Percentiles rank a stretch among this genome's conserved stretches.
Evolutionary conservation across 2,888 invertebrate genomes (phyloP).

Genomic region (Anaspis maculata): DNA sequence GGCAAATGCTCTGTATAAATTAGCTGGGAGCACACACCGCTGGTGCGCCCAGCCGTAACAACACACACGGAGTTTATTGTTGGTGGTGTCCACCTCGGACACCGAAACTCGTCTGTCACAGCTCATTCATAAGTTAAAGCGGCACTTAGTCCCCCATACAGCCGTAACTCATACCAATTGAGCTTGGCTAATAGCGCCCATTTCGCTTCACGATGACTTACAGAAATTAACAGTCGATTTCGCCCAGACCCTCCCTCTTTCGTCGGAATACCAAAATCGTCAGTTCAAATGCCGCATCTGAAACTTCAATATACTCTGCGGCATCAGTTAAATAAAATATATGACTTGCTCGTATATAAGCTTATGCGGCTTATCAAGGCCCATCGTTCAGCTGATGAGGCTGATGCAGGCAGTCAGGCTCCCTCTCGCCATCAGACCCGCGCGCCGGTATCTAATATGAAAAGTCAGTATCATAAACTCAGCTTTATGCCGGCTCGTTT

Average conservation of each 20-base stretch:
- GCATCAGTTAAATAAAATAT: conserved; percentile 13
- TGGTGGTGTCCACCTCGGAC: too few species aligned
- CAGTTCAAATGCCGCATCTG: not conserved
- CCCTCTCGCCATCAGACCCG: conserved; percentile 4
- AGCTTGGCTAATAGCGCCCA: conserved; percentile 7
- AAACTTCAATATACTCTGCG: conserved; percentile 7
- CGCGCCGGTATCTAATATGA: conserved; percentile 17
- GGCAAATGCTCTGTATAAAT: too few species aligned
- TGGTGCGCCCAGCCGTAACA: too few species aligned
- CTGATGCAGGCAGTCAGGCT: conserved; percentile 7
- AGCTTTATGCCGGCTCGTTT: conserved; percentile 25
- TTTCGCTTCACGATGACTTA: conserved; percentile 2
- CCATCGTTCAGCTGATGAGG: conserved; percentile 18
- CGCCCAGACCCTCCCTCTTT: not conserved
- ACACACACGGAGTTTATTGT: too few species aligned
- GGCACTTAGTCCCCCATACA: conserved; percentile 6
- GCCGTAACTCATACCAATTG: conserved; percentile 9
- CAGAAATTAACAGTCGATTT: conserved; percentile 5
- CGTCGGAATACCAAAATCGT: not conserved
- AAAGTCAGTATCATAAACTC: conserved; percentile 25
- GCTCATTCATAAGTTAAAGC: conserved; percentile 7
- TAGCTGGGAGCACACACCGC: too few species aligned
- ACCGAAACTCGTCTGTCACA: too few species aligned
- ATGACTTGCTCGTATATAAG: conserved; percentile 14
- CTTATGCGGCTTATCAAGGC: conserved; percentile 18